Percentiles rank a stretch among this genome's conserved stretches.
These are phyloP conservation scores for Papilio aristodemus DNA, from an alignment of 1,140 invertebrate species.

Conservation along the genomic window DNA sequence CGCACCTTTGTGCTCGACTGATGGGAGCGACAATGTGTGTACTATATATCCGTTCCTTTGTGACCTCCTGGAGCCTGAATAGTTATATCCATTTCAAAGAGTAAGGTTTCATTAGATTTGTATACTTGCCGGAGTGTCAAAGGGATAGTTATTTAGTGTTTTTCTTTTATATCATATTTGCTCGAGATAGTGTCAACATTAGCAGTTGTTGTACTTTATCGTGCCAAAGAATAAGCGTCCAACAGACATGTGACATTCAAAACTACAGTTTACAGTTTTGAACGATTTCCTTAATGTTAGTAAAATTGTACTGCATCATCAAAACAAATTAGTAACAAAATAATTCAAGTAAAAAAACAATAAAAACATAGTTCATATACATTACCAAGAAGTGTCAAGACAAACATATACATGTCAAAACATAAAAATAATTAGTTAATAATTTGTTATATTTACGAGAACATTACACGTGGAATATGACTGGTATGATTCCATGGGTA, in stretches of 20 bases:
- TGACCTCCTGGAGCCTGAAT: no score
- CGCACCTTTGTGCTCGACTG: no score
- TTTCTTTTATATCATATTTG: not conserved
- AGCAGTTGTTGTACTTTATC: not conserved
- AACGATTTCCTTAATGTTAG: no score
- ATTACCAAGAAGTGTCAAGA: not conserved
- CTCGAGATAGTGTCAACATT: not conserved
- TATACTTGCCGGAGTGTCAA: no score
- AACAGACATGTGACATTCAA: no score
- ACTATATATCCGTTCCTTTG: no score
- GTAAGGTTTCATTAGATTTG: no score
- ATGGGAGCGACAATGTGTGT: no score
- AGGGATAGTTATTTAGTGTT: no score
- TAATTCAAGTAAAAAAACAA: not conserved
- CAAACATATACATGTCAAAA: not conserved
- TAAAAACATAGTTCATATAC: not conserved
- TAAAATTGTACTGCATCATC: not conserved
- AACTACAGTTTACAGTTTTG: no score
- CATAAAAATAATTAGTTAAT: not conserved
- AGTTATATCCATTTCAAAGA: no score
- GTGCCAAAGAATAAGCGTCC: not conserved
- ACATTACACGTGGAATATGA: not conserved
- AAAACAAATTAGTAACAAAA: not conserved
- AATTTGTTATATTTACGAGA: slow-evolving; percentile 3
- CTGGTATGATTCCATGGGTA: not conserved